phyloP scores from a whole-genome alignment of 2,113 vertebrate species.

The Neomonachus schauinslandi region DNA sequence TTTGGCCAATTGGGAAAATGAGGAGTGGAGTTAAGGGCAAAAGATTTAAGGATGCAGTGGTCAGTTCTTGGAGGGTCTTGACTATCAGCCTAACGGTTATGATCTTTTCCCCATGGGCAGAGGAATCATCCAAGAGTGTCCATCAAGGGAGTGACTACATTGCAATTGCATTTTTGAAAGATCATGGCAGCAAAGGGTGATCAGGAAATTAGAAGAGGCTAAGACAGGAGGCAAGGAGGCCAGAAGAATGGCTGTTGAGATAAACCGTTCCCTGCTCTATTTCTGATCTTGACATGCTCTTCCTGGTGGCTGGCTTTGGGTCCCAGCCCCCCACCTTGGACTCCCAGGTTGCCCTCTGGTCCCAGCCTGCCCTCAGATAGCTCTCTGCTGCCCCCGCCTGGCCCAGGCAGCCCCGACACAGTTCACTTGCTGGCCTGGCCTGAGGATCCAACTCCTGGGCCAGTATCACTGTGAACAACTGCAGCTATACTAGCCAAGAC shows the following conservation, averaged over 20 bases:
- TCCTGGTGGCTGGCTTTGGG: not conserved
- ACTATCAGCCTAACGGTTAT: not conserved
- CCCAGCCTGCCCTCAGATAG: conserved; percentile 62
- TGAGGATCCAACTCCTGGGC: not conserved
- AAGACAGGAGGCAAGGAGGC: not conserved
- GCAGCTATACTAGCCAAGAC: not conserved
- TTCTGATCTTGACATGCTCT: not conserved
- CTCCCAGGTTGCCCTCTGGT: conserved; percentile 32
- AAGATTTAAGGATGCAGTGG: not conserved
- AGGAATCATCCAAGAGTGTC: not conserved
- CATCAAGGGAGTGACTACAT: not conserved
- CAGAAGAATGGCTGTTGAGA: not conserved
- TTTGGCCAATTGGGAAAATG: not conserved
- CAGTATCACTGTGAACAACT: not conserved
- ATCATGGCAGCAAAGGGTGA: not conserved
- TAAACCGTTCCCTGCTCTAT: not conserved
- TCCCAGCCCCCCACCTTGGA: not conserved
- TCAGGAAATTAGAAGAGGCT: not conserved
- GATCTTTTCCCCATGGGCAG: not conserved
- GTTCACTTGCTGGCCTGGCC: not conserved
- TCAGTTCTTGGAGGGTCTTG: not conserved
- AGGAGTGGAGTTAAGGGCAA: not conserved
- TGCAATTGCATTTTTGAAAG: not conserved
- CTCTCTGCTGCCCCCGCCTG: conserved; percentile 82
- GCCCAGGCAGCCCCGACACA: conserved; percentile 34